These are phyloP conservation scores for Listronotus bonariensis DNA, from an alignment of 1,140 invertebrate genomes.

Conservation along the genomic window DNA sequence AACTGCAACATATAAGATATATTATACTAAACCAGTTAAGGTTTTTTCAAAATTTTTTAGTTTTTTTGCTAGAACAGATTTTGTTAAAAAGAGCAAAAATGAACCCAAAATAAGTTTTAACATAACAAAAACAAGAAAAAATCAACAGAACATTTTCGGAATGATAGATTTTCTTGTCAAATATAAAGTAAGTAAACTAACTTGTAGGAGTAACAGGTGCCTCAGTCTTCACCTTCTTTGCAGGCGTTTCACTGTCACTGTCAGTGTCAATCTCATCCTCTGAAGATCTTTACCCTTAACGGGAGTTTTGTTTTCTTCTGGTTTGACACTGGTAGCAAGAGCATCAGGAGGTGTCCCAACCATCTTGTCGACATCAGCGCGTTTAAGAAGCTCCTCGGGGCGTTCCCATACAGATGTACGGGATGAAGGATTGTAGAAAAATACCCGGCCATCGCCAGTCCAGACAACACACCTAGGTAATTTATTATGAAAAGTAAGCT, in stretches of 20 bases:
- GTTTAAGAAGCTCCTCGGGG: conserved; percentile 85
- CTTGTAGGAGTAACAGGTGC: conserved; percentile 21
- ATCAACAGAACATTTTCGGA: no score
- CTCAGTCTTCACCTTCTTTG: conserved; percentile 66
- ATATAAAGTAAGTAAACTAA: no score
- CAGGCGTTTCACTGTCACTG: conserved; percentile 63
- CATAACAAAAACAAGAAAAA: no score
- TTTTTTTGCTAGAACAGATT: no score
- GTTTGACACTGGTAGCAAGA: conserved; percentile 52
- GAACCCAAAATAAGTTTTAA: no score
- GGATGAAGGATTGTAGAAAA: conserved; percentile 93
- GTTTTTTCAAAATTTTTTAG: no score
- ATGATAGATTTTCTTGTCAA: no score
- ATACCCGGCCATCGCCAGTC: conserved; percentile 95
- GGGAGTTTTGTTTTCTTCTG: conserved; percentile 52
- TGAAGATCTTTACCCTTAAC: conserved; percentile 56
- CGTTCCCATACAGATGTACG: conserved; percentile 95
- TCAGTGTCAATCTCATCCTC: conserved; percentile 59
- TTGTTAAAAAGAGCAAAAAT: no score
- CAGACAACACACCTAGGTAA: conserved; percentile 92
- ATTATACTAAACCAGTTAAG: neutral
- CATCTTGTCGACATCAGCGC: conserved; percentile 91
- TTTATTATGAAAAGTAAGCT: neutral
- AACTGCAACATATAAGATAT: conserved; percentile 4
- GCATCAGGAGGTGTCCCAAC: conserved; percentile 78